phyloP scores from a whole-genome alignment of 1,140 invertebrate genomes.

The Temnothorax curvispinosus region DNA sequence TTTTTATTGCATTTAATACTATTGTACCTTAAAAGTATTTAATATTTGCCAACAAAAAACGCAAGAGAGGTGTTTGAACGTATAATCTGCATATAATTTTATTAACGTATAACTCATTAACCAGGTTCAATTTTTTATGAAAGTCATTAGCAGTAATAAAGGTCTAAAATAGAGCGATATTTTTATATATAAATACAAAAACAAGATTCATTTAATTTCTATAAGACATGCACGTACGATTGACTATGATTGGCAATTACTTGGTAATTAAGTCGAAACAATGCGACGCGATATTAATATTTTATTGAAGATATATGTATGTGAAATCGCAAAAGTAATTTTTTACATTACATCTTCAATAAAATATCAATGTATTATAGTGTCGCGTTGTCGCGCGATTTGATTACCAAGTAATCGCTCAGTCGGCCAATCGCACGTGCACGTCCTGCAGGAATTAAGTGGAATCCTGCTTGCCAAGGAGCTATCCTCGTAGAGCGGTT shows the following conservation, averaged over 20 bases:
- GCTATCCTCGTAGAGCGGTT: slow-evolving; percentile 46
- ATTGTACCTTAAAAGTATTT: neutral
- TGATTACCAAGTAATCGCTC: neutral
- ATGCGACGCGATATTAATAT: too few relatives aligned
- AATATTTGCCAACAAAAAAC: neutral
- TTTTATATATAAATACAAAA: neutral
- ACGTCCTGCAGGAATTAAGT: slow-evolving; percentile 62
- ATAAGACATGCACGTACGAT: too few relatives aligned
- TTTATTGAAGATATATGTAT: too few relatives aligned
- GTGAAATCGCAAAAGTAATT: neutral
- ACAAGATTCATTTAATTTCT: too few relatives aligned
- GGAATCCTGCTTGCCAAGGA: slow-evolving; percentile 56
- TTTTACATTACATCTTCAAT: neutral
- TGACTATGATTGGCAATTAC: too few relatives aligned
- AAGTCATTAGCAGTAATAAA: neutral
- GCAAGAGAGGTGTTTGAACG: neutral
- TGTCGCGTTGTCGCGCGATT: neutral
- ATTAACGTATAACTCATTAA: neutral
- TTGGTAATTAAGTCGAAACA: too few relatives aligned
- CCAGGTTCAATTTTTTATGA: neutral
- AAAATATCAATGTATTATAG: neutral
- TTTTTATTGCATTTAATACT: neutral
- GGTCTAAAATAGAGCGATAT: neutral
- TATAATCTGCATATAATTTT: neutral
- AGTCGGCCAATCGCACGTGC: slow-evolving; percentile 40